phyloP scores from a whole-genome alignment of 2,113 vertebrate species.

The Dasypus novemcinctus region DNA sequence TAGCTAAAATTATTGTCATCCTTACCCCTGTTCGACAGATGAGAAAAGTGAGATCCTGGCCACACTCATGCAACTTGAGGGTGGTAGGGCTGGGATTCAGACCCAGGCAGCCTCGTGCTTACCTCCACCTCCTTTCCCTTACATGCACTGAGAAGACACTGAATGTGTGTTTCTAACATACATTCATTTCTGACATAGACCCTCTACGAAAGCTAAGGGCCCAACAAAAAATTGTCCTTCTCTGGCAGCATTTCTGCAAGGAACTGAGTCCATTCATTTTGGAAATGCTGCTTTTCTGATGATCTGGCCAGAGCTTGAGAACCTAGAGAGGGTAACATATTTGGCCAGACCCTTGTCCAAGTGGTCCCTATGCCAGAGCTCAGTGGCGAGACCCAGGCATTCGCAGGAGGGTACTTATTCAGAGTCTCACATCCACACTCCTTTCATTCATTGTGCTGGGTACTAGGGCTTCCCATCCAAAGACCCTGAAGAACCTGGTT shows the following conservation, averaged over 20 bases:
- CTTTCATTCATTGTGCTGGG: neutral
- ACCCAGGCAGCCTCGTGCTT: neutral
- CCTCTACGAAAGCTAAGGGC: neutral
- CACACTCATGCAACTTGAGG: neutral
- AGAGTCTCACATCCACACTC: neutral
- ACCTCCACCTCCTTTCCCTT: neutral
- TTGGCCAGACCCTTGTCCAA: neutral
- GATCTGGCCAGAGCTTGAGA: constrained; percentile 5
- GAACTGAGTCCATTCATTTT: neutral
- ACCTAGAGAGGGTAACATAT: neutral
- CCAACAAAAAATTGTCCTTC: neutral
- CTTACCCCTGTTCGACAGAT: neutral
- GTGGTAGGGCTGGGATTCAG: no score
- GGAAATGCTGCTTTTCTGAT: neutral
- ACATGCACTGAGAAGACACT: neutral
- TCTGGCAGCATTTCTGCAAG: neutral
- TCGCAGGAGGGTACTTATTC: neutral
- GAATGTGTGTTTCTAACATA: neutral
- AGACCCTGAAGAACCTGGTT: neutral
- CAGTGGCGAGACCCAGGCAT: neutral
- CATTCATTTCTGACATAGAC: neutral
- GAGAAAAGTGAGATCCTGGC: neutral
- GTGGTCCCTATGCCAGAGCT: neutral
- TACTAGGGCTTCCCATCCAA: no score
- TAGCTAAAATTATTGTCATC: neutral